phyloP scores from a whole-genome alignment of 2,797 vertebrate genomes.

The Spinus pinus region DNA sequence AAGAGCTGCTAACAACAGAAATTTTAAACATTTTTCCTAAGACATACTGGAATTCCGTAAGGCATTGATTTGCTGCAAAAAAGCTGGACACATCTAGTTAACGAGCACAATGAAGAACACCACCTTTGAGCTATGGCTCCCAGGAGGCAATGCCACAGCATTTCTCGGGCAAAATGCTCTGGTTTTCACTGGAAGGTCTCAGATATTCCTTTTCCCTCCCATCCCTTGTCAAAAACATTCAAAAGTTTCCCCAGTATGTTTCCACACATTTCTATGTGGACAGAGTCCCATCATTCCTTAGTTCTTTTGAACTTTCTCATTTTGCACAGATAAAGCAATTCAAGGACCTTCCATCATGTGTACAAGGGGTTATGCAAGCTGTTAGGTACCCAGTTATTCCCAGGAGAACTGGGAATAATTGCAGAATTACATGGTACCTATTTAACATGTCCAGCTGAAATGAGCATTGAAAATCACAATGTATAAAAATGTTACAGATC shows the following conservation, averaged over 20 bases:
- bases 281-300: neutral
- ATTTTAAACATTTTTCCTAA: neutral
- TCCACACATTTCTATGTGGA: neutral
- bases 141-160: neutral
- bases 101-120: neutral
- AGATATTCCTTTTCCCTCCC: neutral
- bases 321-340: neutral
- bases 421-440: neutral
- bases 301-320: neutral
- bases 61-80: neutral
- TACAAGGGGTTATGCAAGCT: neutral
- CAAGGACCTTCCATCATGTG: neutral
- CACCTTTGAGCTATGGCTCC: neutral
- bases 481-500: neutral
- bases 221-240: neutral
- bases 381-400: neutral
- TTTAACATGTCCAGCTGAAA: neutral
- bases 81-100: neutral
- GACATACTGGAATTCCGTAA: neutral
- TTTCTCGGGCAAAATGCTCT: neutral
- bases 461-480: neutral
- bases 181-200: neutral
- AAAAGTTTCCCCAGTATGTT: neutral
- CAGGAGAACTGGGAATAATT: neutral
- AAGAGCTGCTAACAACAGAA: neutral